phyloP scores from a whole-genome alignment of 2,113 vertebrate genomes.

The Coptodon rendalli region DNA sequence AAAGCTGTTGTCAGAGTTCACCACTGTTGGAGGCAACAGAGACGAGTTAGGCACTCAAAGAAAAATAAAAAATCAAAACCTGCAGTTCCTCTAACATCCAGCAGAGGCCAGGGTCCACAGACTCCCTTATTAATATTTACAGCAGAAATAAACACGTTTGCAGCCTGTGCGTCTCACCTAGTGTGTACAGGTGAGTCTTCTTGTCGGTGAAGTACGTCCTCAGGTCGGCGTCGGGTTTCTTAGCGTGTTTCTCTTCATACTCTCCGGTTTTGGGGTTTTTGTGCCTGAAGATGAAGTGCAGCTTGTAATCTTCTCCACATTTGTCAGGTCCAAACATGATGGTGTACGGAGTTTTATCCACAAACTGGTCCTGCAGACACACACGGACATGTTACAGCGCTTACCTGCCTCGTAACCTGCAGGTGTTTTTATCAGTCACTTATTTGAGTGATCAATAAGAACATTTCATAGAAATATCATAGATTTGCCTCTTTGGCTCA shows the following conservation, averaged over 20 bases:
- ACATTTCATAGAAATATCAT: background rate
- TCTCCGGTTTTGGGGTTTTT: slow-evolving; percentile 91
- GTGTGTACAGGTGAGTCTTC: slow-evolving; percentile 94
- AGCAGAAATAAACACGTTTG: background rate
- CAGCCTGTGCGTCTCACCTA: slow-evolving; percentile 67
- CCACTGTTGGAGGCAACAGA: slow-evolving; percentile 67
- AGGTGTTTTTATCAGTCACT: background rate
- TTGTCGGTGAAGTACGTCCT: slow-evolving; percentile 94
- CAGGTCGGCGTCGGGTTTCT: slow-evolving; percentile 89
- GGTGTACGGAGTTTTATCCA: slow-evolving; percentile 93
- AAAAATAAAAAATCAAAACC: background rate
- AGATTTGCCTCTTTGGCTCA: background rate
- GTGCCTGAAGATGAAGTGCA: slow-evolving; percentile 98
- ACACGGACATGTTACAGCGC: background rate
- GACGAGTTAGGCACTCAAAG: background rate
- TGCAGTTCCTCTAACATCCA: background rate
- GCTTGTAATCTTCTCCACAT: slow-evolving; percentile 96
- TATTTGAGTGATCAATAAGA: background rate
- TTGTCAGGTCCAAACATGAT: slow-evolving; percentile 99
- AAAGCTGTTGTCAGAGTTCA: slow-evolving; percentile 95
- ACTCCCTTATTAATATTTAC: background rate
- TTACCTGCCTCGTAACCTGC: background rate
- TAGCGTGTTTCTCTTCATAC: slow-evolving; percentile 94
- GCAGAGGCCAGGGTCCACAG: background rate
- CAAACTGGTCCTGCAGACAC: slow-evolving; percentile 84